Evolutionary conservation across 1,140 invertebrate species (phyloP).

Genomic region (Goniozus legneri): DNA sequence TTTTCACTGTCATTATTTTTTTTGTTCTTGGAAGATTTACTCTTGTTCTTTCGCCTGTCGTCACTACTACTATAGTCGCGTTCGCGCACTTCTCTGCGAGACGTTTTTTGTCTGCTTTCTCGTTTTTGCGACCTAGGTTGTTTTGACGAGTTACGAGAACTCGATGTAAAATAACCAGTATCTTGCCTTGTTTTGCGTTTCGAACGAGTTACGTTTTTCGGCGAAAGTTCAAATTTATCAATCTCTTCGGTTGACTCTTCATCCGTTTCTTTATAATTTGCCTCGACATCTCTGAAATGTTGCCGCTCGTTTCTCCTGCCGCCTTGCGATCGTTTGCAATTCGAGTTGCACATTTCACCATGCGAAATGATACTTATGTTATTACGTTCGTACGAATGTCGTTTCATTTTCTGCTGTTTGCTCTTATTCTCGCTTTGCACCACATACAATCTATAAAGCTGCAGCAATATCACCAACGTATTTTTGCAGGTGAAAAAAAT

Average conservation of each 20-base stretch:
- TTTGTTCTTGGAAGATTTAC: slow-evolving; percentile 11
- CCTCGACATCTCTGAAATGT: slow-evolving; percentile 29
- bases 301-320: slow-evolving; percentile 20
- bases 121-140: slow-evolving; percentile 27
- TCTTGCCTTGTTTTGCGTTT: slow-evolving; percentile 58
- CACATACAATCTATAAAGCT: slow-evolving; percentile 80
- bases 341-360: slow-evolving; percentile 39
- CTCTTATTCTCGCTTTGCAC: slow-evolving; percentile 60
- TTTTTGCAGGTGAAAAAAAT: slow-evolving; percentile 92
- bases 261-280: slow-evolving; percentile 27
- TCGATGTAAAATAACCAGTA: slow-evolving; percentile 64
- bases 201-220: slow-evolving; percentile 26
- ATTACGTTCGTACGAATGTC: slow-evolving; percentile 36
- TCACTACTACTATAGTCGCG: slow-evolving; percentile 37
- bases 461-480: slow-evolving; percentile 79
- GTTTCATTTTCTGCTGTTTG: slow-evolving; percentile 42
- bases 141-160: slow-evolving; percentile 54
- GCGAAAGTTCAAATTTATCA: slow-evolving; percentile 31
- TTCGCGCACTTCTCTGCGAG: slow-evolving; percentile 31
- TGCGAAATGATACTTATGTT: slow-evolving; percentile 62
- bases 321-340: slow-evolving; percentile 14
- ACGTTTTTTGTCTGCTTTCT: slow-evolving; percentile 22
- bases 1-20: slow-evolving; percentile 21
- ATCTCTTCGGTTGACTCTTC: slow-evolving; percentile 32
- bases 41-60: slow-evolving; percentile 17